These are phyloP conservation scores for Andrena praecox DNA, from an alignment of 2,888 invertebrate species.

Conservation along the genomic window DNA sequence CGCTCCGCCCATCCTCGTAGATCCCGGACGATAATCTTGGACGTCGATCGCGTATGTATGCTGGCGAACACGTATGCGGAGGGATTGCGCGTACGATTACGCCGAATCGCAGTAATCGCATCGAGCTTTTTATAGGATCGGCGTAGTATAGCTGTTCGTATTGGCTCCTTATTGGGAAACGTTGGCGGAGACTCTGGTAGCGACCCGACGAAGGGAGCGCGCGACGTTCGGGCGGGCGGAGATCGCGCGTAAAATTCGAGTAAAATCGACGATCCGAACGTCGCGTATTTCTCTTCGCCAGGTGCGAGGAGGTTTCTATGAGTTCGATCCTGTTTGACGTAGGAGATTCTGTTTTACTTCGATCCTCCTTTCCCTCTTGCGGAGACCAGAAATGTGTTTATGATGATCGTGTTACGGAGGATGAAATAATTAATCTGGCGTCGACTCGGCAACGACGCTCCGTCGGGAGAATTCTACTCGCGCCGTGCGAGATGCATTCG, in stretches of 20 bases:
- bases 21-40: too few relatives aligned
- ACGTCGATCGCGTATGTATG: too few relatives aligned
- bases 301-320: not conserved
- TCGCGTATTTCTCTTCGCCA: not conserved
- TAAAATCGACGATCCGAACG: not conserved
- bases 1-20: not conserved
- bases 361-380: conserved; percentile 1
- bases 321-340: not conserved
- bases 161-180: too few relatives aligned
- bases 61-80: too few relatives aligned
- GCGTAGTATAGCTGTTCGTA: too few relatives aligned
- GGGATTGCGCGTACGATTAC: too few relatives aligned
- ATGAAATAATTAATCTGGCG: not conserved
- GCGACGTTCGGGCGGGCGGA: not conserved
- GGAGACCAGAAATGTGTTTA: conserved; percentile 52
- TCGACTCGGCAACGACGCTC: conserved; percentile 4
- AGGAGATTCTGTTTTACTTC: conserved; percentile 11
- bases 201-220: too few relatives aligned
- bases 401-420: conserved; percentile 25
- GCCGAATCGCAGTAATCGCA: too few relatives aligned
- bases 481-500: conserved; percentile 6
- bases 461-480: not conserved
- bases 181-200: too few relatives aligned
- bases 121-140: too few relatives aligned
- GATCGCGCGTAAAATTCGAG: not conserved